phyloP scores from a whole-genome alignment of 2,113 vertebrate genomes.

The Guaruba guarouba region DNA sequence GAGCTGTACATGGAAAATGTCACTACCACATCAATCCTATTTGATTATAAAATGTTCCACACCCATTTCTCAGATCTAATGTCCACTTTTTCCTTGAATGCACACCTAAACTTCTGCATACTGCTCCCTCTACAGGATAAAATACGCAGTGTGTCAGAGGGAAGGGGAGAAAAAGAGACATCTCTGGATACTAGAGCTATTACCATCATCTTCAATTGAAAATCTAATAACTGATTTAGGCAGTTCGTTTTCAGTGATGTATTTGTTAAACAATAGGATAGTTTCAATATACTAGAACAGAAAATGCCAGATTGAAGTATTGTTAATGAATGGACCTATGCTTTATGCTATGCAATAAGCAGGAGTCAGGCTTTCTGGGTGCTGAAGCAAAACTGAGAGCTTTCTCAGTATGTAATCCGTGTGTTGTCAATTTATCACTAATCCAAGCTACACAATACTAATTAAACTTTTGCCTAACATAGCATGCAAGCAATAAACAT shows the following conservation, averaged over 20 bases:
- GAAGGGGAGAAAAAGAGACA: background rate
- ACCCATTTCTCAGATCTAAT: background rate
- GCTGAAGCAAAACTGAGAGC: background rate
- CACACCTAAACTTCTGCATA: background rate
- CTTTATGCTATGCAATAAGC: background rate
- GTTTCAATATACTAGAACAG: background rate
- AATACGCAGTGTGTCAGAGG: background rate
- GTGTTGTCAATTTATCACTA: background rate
- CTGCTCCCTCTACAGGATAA: conserved; percentile 31
- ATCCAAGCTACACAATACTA: background rate
- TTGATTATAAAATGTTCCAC: rapidly evolving
- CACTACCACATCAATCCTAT: background rate
- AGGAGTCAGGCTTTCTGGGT: background rate
- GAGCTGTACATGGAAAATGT: background rate
- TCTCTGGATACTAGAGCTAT: background rate
- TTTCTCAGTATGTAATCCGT: background rate
- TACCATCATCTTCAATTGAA: background rate
- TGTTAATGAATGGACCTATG: background rate
- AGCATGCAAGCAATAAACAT: background rate
- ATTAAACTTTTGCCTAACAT: background rate
- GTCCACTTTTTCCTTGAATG: background rate
- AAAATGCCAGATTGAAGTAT: background rate
- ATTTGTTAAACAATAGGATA: background rate
- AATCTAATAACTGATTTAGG: background rate
- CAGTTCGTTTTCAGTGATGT: background rate